These are phyloP conservation scores for Lophotriccus pileatus DNA, from an alignment of 2,797 vertebrate species.

Conservation along the genomic window DNA sequence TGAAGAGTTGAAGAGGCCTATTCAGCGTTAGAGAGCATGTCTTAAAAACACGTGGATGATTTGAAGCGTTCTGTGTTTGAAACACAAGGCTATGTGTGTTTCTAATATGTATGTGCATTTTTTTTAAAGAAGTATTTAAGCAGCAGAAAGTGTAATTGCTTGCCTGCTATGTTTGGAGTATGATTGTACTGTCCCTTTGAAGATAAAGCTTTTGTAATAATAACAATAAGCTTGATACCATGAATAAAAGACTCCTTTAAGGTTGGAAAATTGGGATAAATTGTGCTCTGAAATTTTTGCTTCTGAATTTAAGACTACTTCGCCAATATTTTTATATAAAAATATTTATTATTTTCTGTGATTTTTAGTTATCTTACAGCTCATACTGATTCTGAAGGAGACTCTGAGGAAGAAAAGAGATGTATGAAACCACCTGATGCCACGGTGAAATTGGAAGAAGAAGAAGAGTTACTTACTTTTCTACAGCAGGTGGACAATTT, in stretches of 20 bases:
- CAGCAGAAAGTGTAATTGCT: background rate
- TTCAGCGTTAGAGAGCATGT: background rate
- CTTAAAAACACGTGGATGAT: background rate
- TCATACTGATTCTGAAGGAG: conserved; percentile 84
- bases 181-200: background rate
- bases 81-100: background rate
- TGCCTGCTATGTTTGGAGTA: background rate
- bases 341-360: conserved; percentile 11
- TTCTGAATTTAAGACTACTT: background rate
- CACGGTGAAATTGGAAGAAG: conserved; percentile 61
- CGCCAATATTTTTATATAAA: background rate
- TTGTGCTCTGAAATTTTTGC: background rate
- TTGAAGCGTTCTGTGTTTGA: background rate
- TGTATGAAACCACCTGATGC: background rate
- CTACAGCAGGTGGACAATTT: conserved; percentile 82
- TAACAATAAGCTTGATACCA: background rate
- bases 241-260: background rate
- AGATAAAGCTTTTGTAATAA: background rate
- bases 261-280: background rate
- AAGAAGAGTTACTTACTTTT: conserved; percentile 73
- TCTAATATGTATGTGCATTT: background rate
- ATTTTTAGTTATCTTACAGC: conserved; percentile 92
- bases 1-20: background rate
- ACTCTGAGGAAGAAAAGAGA: conserved; percentile 59
- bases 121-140: background rate